Conservation (phyloP, 2,888 invertebrate species). For the Minunthozetes semirufus region DNA sequence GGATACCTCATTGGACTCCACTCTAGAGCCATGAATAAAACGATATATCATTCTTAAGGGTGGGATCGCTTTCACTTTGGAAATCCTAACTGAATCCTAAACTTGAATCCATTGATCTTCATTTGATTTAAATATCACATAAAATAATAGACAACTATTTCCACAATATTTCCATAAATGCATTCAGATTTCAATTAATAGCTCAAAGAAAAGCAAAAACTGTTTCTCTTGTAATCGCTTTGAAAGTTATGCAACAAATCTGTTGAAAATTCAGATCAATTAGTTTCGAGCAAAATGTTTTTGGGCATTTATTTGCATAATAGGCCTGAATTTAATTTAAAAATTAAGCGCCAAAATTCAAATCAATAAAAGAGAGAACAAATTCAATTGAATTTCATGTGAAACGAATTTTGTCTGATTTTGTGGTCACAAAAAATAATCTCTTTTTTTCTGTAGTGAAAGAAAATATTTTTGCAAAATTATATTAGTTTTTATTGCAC, state of each 20-base stretch:
- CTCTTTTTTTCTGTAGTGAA: background rate
- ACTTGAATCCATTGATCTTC: slow-evolving; percentile 2
- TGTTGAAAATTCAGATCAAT: too few species aligned
- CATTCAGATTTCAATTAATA: background rate
- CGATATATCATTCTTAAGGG: background rate
- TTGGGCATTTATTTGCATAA: too few species aligned
- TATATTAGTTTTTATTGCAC: slow-evolving; percentile 4
- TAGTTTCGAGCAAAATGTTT: too few species aligned
- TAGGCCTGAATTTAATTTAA: too few species aligned
- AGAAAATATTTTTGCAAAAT: background rate
- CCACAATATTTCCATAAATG: background rate
- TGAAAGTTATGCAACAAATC: too few species aligned
- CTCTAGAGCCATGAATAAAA: background rate
- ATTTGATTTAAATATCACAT: background rate
- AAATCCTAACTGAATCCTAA: too few species aligned
- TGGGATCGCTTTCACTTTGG: background rate
- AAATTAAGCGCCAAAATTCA: too few species aligned
- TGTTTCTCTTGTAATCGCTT: too few species aligned
- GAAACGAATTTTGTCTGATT: background rate
- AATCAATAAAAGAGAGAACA: too few species aligned
- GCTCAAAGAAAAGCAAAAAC: too few species aligned
- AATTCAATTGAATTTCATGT: too few species aligned
- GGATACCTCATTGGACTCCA: background rate
- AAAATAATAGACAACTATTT: background rate
- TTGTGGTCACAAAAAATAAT: background rate